Evolutionary conservation across 2,888 invertebrate genomes (phyloP), one percentile per base, ranked within the genome.

Genomic region (Drosophila limbata): DNA sequence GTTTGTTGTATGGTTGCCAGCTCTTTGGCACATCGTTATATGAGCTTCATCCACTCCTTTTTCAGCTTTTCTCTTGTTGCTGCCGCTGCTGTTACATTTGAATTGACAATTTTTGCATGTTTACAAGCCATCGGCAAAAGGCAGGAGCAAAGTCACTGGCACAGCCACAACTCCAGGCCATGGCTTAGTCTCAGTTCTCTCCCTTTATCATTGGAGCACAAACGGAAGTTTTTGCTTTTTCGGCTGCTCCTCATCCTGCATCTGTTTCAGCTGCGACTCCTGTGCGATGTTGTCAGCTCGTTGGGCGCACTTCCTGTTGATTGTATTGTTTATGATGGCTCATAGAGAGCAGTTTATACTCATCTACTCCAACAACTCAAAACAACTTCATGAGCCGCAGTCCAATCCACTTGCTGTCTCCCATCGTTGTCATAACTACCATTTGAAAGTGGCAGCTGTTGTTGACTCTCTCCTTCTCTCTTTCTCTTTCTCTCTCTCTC

Each of bases 91-190:
- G 68, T 56, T 73, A 44, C 71, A 66, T 69, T 77, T 69, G 77
- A 81, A 81, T 81, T 79, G 80, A 77, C 80, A 81, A 81, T 81
- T 81, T 81, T 81, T 79, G 71, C 79, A 77, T 81, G 80, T 74
- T 81, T 81, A 81, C 81, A 79, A 71, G 71, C 64, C 67, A 71
- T 17, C 25, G 65, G 35, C 68, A 59, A 52, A 37, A 17, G 11
- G 40, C 33, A 55, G 40, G 3, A 21, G 33, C 56, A 56, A 45
- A 56, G 56, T 56, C 57, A 35, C 37, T 52, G 47, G 19, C 61
- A 52, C 42, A 56, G 60, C 51, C 40, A 44, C 56, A 65, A 55
- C 63, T 61, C 50, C 61, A 39, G 56, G 31, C 53, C 51, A 47
- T 45, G 57, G 61, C 48, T 69, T 39, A 62, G 64, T 72, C 56